These are phyloP conservation scores for Porites evermanni DNA, from an alignment of 92 coral and sea anemone genomes.

Conservation along the genomic window DNA sequence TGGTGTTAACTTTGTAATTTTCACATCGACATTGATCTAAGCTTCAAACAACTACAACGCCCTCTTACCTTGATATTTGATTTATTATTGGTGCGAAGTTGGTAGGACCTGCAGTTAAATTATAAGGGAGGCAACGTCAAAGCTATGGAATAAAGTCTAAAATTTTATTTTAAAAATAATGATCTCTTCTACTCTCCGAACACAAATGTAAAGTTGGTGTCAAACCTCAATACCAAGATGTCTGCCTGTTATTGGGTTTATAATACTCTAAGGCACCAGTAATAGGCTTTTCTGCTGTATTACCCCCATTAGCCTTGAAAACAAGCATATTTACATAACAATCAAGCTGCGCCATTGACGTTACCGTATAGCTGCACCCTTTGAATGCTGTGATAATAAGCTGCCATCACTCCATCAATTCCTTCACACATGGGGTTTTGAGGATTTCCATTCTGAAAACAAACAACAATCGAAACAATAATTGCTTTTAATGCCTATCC, in stretches of 20 bases:
- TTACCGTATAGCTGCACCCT: slow-evolving; percentile 88
- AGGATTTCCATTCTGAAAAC: slow-evolving; percentile 83
- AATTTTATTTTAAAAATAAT: too few relatives aligned
- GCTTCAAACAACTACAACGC: not conserved
- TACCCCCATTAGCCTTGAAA: not conserved
- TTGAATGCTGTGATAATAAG: slow-evolving; percentile 92
- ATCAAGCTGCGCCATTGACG: not conserved
- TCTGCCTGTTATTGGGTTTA: too few relatives aligned
- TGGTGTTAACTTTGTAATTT: not conserved
- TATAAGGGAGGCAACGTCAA: not conserved
- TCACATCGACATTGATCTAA: too few relatives aligned
- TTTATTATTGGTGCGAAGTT: slow-evolving; percentile 90
- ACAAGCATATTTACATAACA: not conserved
- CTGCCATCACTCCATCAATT: slow-evolving; percentile 87
- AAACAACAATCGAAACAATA: not conserved
- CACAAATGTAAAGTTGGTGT: too few relatives aligned
- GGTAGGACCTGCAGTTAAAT: slow-evolving; percentile 78
- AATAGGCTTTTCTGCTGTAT: too few relatives aligned
- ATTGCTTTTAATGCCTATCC: too few relatives aligned
- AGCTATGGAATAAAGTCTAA: too few relatives aligned
- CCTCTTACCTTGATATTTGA: slow-evolving; percentile 59
- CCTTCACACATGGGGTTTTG: slow-evolving; percentile 88
- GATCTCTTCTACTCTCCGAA: too few relatives aligned
- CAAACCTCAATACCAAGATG: too few relatives aligned
- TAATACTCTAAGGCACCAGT: too few relatives aligned